Conservation (phyloP, 2,888 invertebrate genomes). For the Nephrotoma guestfalica region DNA sequence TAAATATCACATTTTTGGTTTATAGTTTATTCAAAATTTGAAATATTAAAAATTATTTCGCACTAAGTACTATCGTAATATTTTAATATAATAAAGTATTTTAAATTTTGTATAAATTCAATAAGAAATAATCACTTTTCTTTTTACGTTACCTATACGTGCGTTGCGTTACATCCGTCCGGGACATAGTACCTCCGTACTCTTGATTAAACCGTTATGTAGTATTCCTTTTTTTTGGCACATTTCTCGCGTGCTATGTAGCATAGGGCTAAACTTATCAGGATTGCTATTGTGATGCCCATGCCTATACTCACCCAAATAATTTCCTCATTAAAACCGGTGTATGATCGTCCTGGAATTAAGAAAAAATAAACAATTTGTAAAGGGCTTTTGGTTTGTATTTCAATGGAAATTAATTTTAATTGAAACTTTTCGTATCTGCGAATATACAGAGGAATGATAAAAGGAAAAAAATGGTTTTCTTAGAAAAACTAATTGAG, state of each 20-base stretch:
- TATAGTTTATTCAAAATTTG: neutral
- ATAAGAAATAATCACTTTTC: neutral
- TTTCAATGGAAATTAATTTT: too few species aligned
- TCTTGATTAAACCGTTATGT: constrained; percentile 44
- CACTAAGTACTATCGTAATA: neutral
- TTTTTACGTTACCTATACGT: neutral
- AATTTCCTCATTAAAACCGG: constrained; percentile 72
- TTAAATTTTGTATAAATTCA: neutral
- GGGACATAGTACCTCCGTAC: too few species aligned
- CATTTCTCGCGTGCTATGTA: constrained; percentile 71
- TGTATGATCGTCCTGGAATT: constrained; percentile 56
- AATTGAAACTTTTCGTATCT: too few species aligned
- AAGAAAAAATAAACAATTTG: neutral
- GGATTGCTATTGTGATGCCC: constrained; percentile 49
- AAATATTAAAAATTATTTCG: neutral
- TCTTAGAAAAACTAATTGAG: too few species aligned
- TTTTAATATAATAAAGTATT: neutral
- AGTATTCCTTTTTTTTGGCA: constrained; percentile 55
- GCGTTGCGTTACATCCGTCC: neutral
- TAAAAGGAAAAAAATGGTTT: too few species aligned
- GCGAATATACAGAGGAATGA: too few species aligned
- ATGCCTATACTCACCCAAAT: constrained; percentile 72
- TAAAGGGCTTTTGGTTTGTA: neutral
- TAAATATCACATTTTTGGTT: neutral
- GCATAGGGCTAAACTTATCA: constrained; percentile 69